Conservation (phyloP, 2,113 vertebrate genomes). For the Platysternon megacephalum region DNA sequence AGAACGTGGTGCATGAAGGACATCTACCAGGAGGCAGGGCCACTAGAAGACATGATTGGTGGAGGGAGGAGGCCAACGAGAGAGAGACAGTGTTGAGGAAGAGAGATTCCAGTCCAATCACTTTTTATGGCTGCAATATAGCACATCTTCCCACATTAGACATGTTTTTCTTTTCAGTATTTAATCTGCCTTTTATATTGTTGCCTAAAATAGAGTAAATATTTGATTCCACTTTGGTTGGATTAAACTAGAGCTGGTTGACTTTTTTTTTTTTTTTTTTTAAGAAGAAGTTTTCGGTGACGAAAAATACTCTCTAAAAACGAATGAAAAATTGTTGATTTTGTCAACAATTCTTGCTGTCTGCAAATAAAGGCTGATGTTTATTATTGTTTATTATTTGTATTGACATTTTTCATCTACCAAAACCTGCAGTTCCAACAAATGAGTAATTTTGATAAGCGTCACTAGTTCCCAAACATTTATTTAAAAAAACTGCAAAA, state of each 20-base stretch:
- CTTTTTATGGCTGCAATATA: not conserved
- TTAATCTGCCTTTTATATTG: slow-evolving; percentile 33
- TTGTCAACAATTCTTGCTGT: not conserved
- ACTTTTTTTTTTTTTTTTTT: slow-evolving; percentile 19
- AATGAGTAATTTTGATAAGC: slow-evolving; percentile 28
- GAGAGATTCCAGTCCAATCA: not conserved
- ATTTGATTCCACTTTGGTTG: slow-evolving; percentile 28
- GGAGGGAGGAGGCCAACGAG: not conserved
- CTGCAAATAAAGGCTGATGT: not conserved
- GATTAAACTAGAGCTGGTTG: not conserved
- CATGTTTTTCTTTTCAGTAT: not conserved
- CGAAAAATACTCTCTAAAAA: not conserved
- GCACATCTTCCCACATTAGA: not conserved
- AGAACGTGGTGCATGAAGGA: not conserved
- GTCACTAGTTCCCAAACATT: slow-evolving; percentile 3
- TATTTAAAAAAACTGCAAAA: not conserved
- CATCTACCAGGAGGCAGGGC: not conserved
- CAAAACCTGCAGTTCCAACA: not conserved
- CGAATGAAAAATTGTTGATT: not conserved
- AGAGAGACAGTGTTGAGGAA: not conserved
- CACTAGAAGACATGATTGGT: not conserved
- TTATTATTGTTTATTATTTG: not conserved
- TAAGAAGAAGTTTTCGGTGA: not conserved
- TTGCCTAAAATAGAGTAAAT: slow-evolving; percentile 22
- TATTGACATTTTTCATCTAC: not conserved